phyloP scores from a whole-genome alignment of 2,797 vertebrate species.

The Macropus fuliginosus region DNA sequence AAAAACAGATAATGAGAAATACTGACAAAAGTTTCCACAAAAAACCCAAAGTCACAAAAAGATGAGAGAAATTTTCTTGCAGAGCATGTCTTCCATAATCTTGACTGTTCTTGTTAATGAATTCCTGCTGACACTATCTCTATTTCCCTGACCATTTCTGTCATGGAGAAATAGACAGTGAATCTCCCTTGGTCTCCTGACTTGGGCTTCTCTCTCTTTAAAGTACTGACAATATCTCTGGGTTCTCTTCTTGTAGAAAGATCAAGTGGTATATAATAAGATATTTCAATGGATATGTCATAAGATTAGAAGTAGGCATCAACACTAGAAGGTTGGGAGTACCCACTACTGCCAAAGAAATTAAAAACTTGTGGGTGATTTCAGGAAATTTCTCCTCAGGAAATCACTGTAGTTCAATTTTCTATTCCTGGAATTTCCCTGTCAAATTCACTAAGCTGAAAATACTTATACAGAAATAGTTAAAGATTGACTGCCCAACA shows the following conservation, averaged over 20 bases:
- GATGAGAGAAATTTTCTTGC: background rate
- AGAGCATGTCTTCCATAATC: background rate
- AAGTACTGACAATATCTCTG: background rate
- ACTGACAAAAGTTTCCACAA: background rate
- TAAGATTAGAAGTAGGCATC: background rate
- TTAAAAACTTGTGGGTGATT: constrained; percentile 19
- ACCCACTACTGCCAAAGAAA: constrained; percentile 16
- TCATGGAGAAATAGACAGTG: background rate
- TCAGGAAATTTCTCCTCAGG: background rate
- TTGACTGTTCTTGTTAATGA: background rate
- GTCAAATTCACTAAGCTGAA: constrained; percentile 1
- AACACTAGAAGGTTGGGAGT: background rate
- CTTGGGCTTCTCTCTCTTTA: background rate
- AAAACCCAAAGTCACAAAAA: constrained; percentile 11
- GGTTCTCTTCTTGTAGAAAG: background rate
- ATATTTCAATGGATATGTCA: background rate
- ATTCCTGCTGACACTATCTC: background rate
- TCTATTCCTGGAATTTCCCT: background rate
- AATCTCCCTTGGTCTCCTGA: background rate
- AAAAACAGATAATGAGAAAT: constrained; percentile 24
- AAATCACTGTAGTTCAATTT: constrained; percentile 6
- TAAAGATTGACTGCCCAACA: background rate
- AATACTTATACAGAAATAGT: background rate
- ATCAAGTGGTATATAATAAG: background rate
- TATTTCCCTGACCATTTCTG: background rate